Evolutionary conservation across 2,888 invertebrate species (phyloP).

Genomic region (Sarcophaga rosellei): DNA sequence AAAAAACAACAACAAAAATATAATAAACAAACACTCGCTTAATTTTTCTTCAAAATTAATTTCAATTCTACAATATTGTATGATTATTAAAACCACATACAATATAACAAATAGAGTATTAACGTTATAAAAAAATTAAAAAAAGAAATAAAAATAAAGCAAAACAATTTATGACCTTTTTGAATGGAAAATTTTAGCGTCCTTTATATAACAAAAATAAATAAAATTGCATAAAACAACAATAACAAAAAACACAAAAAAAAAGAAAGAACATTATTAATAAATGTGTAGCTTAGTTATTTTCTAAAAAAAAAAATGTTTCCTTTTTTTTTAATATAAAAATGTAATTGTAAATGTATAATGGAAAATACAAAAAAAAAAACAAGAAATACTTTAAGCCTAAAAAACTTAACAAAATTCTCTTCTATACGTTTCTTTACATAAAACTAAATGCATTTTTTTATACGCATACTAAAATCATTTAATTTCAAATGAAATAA

Average conservation of each 20-base stretch:
- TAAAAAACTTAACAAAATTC: conserved; percentile 12
- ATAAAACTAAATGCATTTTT: too few relatives aligned
- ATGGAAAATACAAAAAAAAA: conserved; percentile 8
- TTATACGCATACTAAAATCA: too few relatives aligned
- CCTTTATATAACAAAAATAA: conserved; percentile 53
- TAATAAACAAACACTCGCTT: conserved; percentile 63
- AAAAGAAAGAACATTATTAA: conserved; percentile 19
- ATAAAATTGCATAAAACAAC: conserved; percentile 46
- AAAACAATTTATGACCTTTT: conserved; percentile 65
- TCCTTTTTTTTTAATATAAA: conserved; percentile 23
- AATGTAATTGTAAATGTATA: background rate
- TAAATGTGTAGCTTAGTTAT: conserved; percentile 63
- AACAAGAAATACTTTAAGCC: background rate
- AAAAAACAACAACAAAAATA: conserved; percentile 42
- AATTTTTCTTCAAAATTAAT: conserved; percentile 40
- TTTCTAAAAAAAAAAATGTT: background rate
- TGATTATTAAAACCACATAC: conserved; percentile 35
- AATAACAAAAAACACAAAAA: background rate
- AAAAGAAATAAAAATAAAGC: conserved; percentile 31
- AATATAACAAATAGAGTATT: background rate
- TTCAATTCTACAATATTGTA: background rate
- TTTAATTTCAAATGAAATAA: too few relatives aligned
- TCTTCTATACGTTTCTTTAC: background rate
- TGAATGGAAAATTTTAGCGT: conserved; percentile 69
- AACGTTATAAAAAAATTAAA: conserved; percentile 25